Evolutionary conservation across 92 coral and sea anemone genomes (phyloP), one percentile per base, ranked within the genome.

Genomic region (Pocillopora meandrina): DNA sequence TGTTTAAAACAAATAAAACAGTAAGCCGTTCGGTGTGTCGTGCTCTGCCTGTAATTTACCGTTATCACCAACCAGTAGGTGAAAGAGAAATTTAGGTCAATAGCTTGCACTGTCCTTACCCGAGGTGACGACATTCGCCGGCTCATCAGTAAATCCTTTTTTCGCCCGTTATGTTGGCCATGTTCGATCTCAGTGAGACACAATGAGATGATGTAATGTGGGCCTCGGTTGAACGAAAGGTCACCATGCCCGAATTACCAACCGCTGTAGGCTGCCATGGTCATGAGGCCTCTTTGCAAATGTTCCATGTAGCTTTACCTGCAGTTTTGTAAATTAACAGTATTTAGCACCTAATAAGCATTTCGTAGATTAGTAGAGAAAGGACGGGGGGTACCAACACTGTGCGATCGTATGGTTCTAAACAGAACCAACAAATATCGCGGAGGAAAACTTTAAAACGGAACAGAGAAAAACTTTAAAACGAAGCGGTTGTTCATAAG

Each of bases 181-280:
- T 81, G 70, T 81, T 71, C 14, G 5, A 42, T 6, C 9, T 13
- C n/a, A 17, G 61, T 71, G 26, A 59, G 2, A n/a, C 66, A 58
- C 19, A 19, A 14, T 21, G 11, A 18, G 69, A 70, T 81, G 85
- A 81, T 71, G 85, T 81, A 81, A 81, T 81, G 60, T 12, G 47
- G 60, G 42, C 56, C 65, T 71, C 31, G 31, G 31, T 26, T 26
- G 15, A 9, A 42, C 69, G 13, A 58, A 64, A 81, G 85, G 85
- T 81, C 70, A 71, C 66, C 35, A 7, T 52, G 65, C 69, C 72
- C 6, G 57, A 56, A 58, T 62, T 15, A 36, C 61, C 52, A 71
- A 60, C 77, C 70, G 64, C 60, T 71, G 23, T 59, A 47, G 47
- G 77, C 71, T 35, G 52, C 71, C 58, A 12, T 71, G 42, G 36